phyloP scores from a whole-genome alignment of 2,888 invertebrate species.

The Erynnis tages region DNA sequence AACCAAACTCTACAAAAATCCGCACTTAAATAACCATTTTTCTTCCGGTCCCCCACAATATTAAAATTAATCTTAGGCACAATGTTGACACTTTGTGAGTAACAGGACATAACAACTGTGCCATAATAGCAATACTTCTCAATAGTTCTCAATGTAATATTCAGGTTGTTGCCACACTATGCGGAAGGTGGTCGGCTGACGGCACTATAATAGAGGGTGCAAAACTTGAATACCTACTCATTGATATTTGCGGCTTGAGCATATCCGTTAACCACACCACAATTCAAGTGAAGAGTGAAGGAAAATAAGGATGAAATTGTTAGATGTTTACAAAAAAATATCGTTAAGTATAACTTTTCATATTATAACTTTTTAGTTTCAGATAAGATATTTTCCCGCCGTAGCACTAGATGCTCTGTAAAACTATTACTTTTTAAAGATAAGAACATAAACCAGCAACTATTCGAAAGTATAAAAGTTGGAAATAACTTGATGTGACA shows the following conservation, averaged over 20 bases:
- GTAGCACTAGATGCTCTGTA: too few relatives aligned
- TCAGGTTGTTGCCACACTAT: conserved; percentile 13
- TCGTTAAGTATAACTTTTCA: too few relatives aligned
- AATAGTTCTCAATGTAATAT: background rate
- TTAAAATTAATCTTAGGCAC: too few relatives aligned
- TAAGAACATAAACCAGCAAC: too few relatives aligned
- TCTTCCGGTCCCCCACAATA: too few relatives aligned
- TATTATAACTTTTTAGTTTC: too few relatives aligned
- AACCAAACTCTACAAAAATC: too few relatives aligned
- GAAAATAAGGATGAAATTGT: background rate
- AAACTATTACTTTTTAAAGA: background rate
- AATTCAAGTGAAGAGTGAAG: background rate
- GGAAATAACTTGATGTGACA: background rate
- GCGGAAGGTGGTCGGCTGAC: conserved; percentile 15
- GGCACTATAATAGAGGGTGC: conserved; percentile 14
- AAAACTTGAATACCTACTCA: conserved; percentile 15
- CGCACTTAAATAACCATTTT: too few relatives aligned
- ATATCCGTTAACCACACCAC: background rate
- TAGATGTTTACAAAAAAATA: background rate
- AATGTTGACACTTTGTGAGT: too few relatives aligned
- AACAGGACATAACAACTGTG: conserved; percentile 12
- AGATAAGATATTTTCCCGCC: too few relatives aligned
- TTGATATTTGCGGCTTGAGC: conserved; percentile 17
- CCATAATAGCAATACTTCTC: conserved; percentile 6
- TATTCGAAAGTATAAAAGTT: background rate